Conservation (phyloP, 2,888 invertebrate species). For the Notocelia uddmanniana region DNA sequence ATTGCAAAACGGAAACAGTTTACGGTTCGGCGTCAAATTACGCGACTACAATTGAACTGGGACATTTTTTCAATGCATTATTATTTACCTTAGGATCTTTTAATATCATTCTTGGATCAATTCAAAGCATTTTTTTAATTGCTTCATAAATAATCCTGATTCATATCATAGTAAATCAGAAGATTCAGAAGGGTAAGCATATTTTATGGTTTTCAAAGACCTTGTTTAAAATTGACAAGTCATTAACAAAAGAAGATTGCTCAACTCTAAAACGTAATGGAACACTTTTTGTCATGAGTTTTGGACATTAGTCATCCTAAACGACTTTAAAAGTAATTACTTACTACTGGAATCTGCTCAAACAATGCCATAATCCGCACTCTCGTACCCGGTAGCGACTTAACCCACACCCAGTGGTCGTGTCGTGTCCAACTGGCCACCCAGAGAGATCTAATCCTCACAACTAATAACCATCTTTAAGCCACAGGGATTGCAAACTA, state of each 20-base stretch:
- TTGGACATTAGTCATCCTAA: conserved; percentile 8
- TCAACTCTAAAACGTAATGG: conserved; percentile 18
- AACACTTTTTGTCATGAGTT: conserved; percentile 17
- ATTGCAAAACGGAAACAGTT: conserved; percentile 36
- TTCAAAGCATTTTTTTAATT: neutral
- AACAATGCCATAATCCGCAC: conserved; percentile 21
- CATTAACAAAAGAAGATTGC: conserved; percentile 21
- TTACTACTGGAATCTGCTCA: conserved; percentile 25
- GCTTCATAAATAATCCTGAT: neutral
- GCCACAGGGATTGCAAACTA: conserved; percentile 11
- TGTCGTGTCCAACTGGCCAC: conserved; percentile 5
- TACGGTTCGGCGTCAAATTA: conserved; percentile 28
- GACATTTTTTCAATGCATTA: conserved; percentile 29
- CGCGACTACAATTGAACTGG: conserved; percentile 23
- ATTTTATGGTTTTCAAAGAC: neutral
- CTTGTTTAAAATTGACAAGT: neutral
- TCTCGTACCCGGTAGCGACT: conserved; percentile 33
- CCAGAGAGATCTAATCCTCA: conserved; percentile 27
- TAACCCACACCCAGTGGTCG: neutral
- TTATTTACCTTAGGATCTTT: conserved; percentile 4
- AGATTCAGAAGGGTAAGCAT: neutral
- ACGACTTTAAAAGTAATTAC: conserved; percentile 37
- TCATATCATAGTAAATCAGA: neutral
- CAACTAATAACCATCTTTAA: conserved; percentile 7
- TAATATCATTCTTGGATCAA: neutral